Evolutionary conservation across 2,797 vertebrate genomes (phyloP).

Genomic region (Argya squamiceps): DNA sequence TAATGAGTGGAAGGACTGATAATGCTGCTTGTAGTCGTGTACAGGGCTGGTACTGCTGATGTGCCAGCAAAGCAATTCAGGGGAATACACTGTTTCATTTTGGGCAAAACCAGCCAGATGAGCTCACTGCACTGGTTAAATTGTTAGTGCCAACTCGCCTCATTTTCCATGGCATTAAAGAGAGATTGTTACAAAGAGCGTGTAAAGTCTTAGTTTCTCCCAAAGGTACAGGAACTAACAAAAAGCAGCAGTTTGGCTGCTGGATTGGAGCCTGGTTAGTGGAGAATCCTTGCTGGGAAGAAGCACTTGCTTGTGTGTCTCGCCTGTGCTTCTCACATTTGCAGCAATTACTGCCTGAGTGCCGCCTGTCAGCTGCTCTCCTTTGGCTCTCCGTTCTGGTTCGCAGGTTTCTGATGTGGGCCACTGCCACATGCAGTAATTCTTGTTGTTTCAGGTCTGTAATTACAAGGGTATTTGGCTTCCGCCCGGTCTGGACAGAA

Average conservation of each 20-base stretch:
- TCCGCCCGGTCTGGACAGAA: not conserved
- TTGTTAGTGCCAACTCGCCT: not conserved
- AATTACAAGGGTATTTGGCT: not conserved
- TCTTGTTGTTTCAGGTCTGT: not conserved
- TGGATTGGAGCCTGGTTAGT: not conserved
- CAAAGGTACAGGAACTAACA: not conserved
- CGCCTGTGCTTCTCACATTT: not conserved
- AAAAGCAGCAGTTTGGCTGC: not conserved
- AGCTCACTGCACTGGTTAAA: not conserved
- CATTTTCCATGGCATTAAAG: not conserved
- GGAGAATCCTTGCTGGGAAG: not conserved
- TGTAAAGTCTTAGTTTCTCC: not conserved
- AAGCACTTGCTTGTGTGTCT: not conserved
- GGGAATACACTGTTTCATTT: not conserved
- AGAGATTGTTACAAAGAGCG: not conserved
- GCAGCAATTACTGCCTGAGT: not conserved
- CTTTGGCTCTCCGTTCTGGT: not conserved
- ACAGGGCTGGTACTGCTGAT: not conserved
- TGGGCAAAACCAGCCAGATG: not conserved
- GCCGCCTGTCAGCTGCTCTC: not conserved
- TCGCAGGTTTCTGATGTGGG: not conserved
- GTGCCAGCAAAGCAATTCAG: not conserved
- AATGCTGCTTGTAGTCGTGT: not conserved
- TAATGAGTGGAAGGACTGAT: not conserved
- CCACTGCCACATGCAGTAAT: not conserved